Percentiles rank a stretch among this genome's conserved stretches.
Conservation (phyloP, 2,113 vertebrate genomes). For the Tenrec ecaudatus region DNA sequence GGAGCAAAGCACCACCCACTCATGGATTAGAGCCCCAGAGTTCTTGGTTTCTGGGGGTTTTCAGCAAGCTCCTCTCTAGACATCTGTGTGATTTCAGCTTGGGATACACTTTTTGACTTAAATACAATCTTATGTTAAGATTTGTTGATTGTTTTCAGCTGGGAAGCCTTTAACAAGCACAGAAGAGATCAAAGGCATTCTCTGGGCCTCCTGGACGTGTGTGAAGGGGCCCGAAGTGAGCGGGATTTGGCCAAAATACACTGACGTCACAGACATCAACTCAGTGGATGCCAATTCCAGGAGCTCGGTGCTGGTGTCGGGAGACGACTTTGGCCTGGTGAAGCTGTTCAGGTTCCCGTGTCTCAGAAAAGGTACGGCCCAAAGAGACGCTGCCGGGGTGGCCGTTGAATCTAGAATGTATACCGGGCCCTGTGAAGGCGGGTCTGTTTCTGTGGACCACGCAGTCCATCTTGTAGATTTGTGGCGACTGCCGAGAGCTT, state of each 20-base stretch:
- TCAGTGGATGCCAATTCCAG: slow-evolving; percentile 97
- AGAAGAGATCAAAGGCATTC: slow-evolving; percentile 95
- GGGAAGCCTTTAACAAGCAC: slow-evolving; percentile 93
- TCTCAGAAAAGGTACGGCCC: slow-evolving; percentile 93
- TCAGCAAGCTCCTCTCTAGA: neutral
- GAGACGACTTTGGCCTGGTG: slow-evolving; percentile 96
- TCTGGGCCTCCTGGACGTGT: slow-evolving; percentile 97
- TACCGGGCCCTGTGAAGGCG: no score
- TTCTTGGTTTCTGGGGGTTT: slow-evolving; percentile 22
- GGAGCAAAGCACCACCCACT: neutral
- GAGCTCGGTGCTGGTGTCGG: slow-evolving; percentile 93
- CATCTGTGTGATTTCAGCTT: neutral
- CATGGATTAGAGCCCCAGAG: slow-evolving; percentile 3
- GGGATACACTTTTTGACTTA: slow-evolving; percentile 11
- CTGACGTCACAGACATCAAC: slow-evolving; percentile 92
- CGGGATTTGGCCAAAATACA: slow-evolving; percentile 98
- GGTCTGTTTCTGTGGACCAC: neutral
- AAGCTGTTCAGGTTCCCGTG: slow-evolving; percentile 96
- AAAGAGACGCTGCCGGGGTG: neutral
- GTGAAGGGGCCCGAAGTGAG: slow-evolving; percentile 95
- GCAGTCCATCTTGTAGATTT: slow-evolving; percentile 1
- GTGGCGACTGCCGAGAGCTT: neutral
- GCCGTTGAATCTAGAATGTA: neutral
- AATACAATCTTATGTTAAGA: slow-evolving; percentile 55
- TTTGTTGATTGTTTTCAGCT: slow-evolving; percentile 85